These are phyloP conservation scores for Pristionchus mayeri DNA, from an alignment of 2,888 invertebrate species.

Conservation along the genomic window DNA sequence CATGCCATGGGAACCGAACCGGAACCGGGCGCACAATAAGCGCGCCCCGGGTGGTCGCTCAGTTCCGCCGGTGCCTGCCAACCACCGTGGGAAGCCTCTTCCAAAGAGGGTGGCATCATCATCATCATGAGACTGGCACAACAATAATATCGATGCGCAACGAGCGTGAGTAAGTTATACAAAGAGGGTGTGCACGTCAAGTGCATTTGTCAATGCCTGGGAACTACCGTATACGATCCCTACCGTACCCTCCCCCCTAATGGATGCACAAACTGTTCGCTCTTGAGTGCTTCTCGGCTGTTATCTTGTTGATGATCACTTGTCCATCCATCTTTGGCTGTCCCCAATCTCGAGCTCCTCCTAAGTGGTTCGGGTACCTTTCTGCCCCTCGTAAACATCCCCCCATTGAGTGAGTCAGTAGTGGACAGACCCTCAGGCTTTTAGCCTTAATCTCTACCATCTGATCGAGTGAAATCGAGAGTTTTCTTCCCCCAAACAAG, in stretches of 20 bases:
- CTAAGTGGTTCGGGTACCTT: conserved; percentile 44
- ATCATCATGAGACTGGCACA: neutral
- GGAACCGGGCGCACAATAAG: neutral
- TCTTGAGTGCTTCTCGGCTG: neutral
- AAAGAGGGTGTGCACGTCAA: neutral
- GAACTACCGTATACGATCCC: neutral
- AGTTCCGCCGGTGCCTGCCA: neutral
- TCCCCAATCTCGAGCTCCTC: neutral
- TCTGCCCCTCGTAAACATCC: conserved; percentile 6
- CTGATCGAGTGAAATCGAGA: conserved; percentile 25
- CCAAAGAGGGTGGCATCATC: conserved; percentile 16
- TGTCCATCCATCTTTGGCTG: neutral
- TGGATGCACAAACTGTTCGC: neutral
- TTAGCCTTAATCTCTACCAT: conserved; percentile 35
- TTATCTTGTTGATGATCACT: conserved; percentile 31
- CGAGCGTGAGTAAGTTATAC: conserved; percentile 17
- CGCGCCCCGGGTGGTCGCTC: neutral
- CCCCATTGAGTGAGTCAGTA: neutral
- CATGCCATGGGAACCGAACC: conserved; percentile 14
- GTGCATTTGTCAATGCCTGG: neutral
- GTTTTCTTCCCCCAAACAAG: neutral
- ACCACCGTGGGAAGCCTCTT: neutral
- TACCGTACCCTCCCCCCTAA: neutral
- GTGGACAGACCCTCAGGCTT: neutral
- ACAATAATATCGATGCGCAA: neutral